phyloP scores from a whole-genome alignment of 2,113 vertebrate genomes.

The Pseudorasbora parva region DNA sequence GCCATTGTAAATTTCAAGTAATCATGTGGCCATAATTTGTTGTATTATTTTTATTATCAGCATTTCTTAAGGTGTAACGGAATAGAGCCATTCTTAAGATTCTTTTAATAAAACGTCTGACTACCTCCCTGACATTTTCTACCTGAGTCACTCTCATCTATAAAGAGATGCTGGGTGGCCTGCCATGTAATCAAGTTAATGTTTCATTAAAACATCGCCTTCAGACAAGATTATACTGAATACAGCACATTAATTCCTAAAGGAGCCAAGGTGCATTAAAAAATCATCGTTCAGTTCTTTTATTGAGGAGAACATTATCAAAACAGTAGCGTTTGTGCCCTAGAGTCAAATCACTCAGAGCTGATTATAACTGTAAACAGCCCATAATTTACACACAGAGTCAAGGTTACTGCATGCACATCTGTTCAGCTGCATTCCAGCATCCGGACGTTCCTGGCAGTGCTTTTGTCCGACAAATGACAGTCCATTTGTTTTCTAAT shows the following conservation, averaged over 20 bases:
- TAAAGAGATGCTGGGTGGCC: conserved; percentile 38
- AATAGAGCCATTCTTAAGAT: conserved; percentile 15
- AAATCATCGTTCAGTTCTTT: conserved; percentile 33
- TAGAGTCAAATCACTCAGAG: conserved; percentile 9
- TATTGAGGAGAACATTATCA: conserved; percentile 17
- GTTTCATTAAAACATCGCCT: conserved; percentile 49
- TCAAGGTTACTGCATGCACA: conserved; percentile 2
- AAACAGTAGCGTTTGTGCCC: background rate
- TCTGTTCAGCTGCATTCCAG: background rate
- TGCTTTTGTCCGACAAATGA: background rate
- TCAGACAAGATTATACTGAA: conserved; percentile 48
- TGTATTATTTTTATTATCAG: background rate
- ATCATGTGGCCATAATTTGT: background rate
- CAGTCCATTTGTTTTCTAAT: conserved; percentile 1
- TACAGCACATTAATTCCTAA: conserved; percentile 37
- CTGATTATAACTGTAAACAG: conserved; percentile 22
- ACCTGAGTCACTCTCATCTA: conserved; percentile 37
- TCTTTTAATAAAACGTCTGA: conserved; percentile 23
- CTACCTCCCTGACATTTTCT: conserved; percentile 30
- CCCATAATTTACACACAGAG: conserved; percentile 4
- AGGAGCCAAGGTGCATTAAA: conserved; percentile 31
- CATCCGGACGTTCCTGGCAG: background rate
- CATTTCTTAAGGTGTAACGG: background rate
- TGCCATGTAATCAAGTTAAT: conserved; percentile 47
- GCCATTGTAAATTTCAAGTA: too few relatives aligned